Conservation (phyloP, 1,140 invertebrate species). For the Drosophila ambigua region DNA sequence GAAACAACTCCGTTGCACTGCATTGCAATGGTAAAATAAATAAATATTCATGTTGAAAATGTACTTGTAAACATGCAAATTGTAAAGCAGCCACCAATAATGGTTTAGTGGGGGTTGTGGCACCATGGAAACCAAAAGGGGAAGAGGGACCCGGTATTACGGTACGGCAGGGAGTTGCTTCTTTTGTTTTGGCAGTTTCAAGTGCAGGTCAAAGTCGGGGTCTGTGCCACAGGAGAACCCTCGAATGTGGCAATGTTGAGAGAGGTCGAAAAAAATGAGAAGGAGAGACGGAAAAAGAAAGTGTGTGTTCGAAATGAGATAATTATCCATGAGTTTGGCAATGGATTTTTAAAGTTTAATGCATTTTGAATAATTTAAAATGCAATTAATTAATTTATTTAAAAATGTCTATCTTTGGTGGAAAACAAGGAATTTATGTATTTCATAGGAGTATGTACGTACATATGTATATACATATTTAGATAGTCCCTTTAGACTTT, state of each 20-base stretch:
- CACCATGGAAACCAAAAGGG: background rate
- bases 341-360: too few relatives aligned
- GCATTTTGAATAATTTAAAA: too few relatives aligned
- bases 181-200: conserved; percentile 40
- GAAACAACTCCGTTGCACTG: conserved; percentile 37
- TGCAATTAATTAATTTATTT: too few relatives aligned
- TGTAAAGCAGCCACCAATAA: conserved; percentile 43
- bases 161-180: conserved; percentile 1
- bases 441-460: background rate
- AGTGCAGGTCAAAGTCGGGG: conserved; percentile 48
- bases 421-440: background rate
- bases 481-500: conserved; percentile 3
- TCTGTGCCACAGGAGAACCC: conserved; percentile 2
- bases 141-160: too few relatives aligned
- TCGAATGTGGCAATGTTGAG: conserved; percentile 31
- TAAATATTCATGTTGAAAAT: conserved; percentile 58
- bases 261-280: background rate
- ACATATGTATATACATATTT: background rate
- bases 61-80: conserved; percentile 62
- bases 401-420: background rate
- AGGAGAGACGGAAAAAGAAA: background rate
- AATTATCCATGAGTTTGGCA: too few relatives aligned
- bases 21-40: conserved; percentile 55
- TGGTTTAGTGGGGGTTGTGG: conserved; percentile 9
- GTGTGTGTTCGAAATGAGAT: too few relatives aligned